Evolutionary conservation across 2,888 invertebrate species (phyloP), one percentile per base, ranked within the genome.

Genomic region (Agriopis leucophaearia): DNA sequence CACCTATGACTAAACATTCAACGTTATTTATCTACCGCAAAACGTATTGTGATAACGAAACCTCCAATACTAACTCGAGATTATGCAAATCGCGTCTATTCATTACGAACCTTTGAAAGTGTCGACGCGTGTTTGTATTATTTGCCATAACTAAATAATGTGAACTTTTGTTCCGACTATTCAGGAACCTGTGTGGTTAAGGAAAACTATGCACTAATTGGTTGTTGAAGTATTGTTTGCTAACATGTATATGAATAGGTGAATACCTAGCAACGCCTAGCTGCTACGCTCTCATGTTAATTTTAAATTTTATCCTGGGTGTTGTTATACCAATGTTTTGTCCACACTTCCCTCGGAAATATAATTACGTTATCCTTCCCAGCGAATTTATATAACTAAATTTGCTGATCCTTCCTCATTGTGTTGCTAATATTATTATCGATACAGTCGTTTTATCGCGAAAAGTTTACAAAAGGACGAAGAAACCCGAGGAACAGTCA

Each of bases 11-110:
- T 35, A n/a, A 64, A 15, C 38, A 64, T 45, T 36, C n/a, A 36
- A 45, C 45, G 8, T 45, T 38, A 56, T 61, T 63, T 40, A 48
- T 56, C 38, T 50, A 51, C 44, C 35, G 16, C 61, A 44, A 66
- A 56, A 36, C 36, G 16, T 47, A 18, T 47, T 36, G 18, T 48
- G 50, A 57, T 45, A 58, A 27, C 18, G 18, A 10, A 57, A 45
- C 45, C 18, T n/a, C 9, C n/a, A 13, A 4, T n/a, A 54, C 44
- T 13, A 27, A 36, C 18, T 44, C 16, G 44, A 56, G 50, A 45
- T 61, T 61, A 66, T 61, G 66, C 45, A 61, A 51, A 66, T 61
- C 8, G 3, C 38, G 35, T 51, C 42, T 64, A 44, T 57, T 57
- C 50, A 57, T 48, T 42, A 48, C n/a, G 13, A 42, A 38, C 42